Evolutionary conservation across 2,113 vertebrate species (phyloP).

Genomic region (Onychorhynchus coronatus): DNA sequence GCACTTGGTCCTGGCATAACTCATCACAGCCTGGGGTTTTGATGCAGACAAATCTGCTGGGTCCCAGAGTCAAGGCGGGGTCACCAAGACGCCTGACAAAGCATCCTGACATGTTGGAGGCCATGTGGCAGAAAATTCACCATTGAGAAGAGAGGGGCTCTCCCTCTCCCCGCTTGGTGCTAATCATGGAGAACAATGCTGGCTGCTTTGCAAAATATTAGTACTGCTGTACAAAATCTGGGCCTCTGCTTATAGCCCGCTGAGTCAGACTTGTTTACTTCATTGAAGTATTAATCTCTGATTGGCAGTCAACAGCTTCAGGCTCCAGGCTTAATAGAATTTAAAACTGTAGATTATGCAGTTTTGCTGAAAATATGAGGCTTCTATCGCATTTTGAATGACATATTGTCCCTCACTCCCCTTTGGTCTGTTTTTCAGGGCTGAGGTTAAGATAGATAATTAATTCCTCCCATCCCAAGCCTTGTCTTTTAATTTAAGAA

Average conservation of each 20-base stretch:
- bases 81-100: background rate
- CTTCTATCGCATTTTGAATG: background rate
- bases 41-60: background rate
- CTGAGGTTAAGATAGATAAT: constrained; percentile 4
- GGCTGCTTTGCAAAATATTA: constrained; percentile 20
- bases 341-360: constrained; percentile 3
- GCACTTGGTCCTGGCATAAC: rapidly evolving
- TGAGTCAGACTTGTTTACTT: constrained; percentile 53
- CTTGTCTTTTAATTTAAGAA: constrained; percentile 9
- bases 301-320: background rate
- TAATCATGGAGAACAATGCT: background rate
- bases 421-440: background rate
- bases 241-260: background rate
- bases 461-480: background rate
- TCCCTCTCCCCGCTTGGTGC: background rate
- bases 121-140: background rate
- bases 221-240: background rate
- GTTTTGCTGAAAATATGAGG: background rate
- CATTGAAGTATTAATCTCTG: background rate
- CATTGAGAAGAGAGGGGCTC: background rate
- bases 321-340: constrained; percentile 8
- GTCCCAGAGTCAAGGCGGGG: background rate
- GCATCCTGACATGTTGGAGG: background rate
- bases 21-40: background rate
- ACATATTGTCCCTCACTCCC: background rate